Evolutionary conservation across 2,113 vertebrate species (phyloP), one percentile per base, ranked within the genome.

Genomic region (Hippocampus comes): DNA sequence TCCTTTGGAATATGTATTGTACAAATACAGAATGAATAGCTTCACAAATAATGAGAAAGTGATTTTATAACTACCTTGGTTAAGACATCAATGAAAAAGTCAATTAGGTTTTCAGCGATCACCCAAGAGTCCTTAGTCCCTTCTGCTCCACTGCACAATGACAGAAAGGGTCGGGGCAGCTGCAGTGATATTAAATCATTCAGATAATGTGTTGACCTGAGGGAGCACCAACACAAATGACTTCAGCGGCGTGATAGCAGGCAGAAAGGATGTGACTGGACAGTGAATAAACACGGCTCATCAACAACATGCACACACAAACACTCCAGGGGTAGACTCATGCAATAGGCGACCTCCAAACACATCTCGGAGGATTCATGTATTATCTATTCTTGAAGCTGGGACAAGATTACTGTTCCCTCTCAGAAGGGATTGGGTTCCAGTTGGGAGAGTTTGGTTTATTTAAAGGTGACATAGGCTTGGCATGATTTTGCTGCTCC

Each of bases 121-220:
- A 75, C 71, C 43, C 2, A n/a, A 4, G 55, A 80, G 76, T 68
- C 71, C 71, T 82, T 76, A 68, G 72, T 79, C 64, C 83, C 53
- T 38, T 53, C 68, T 66, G 74, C 75, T 73, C 67, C 59, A 27
- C 70, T 61, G 77, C 71, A 75, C 82, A 79, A 38, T 78, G 86
- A 82, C 81, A 82, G 83, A 82, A 76, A 77, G 78, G 79, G 78
- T 73, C 43, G 68, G 60, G 72, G 74, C 25, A 2, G 78, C 72
- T 67, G 77, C 68, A 34, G 63, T 59, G 71, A 86, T 87, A 78
- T 84, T 88, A 87, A 86, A 88, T 88, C 85, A 88, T 89, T 87
- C 82, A 83, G 84, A 89, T 88, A 88, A 88, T 89, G 80, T 68
- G 77, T 72, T 78, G 81, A 89, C 84, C 81, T 49, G 80, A 30